A percentile compares a stretch with the other conserved stretches of the same genome.
Evolutionary conservation across 2,113 vertebrate species (phyloP).

Genomic region (Pterocles orientalis): DNA sequence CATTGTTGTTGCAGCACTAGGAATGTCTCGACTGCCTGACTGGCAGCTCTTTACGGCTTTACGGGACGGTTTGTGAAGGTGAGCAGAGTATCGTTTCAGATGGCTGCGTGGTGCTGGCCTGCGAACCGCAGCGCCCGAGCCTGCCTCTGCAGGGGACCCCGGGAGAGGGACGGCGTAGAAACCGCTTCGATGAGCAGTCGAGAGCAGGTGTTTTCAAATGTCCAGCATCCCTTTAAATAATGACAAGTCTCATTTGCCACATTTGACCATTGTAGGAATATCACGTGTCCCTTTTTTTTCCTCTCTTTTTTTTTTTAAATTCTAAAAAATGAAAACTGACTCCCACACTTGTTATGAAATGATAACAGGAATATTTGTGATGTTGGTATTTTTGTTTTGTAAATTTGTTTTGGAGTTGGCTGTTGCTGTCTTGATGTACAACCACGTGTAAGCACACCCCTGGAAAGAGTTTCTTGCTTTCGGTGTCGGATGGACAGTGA

Average conservation of each 20-base stretch:
- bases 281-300: background rate
- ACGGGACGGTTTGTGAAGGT: background rate
- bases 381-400: background rate
- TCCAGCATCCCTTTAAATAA: background rate
- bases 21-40: background rate
- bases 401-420: too few relatives aligned
- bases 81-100: background rate
- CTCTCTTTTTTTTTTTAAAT: background rate
- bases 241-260: background rate
- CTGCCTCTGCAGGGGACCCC: background rate
- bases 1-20: background rate
- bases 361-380: accelerated
- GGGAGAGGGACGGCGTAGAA: background rate
- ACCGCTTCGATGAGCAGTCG: accelerated
- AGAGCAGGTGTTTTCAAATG: background rate
- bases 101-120: background rate
- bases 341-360: background rate
- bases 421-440: background rate
- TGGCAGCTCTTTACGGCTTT: background rate
- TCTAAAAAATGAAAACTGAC: background rate
- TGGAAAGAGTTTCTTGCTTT: background rate
- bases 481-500: accelerated
- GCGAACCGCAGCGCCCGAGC: background rate
- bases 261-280: background rate
- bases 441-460: background rate